phyloP scores from a whole-genome alignment of 37 sponge, comb jelly and placozoan genomes.

The Agelas oroides region DNA sequence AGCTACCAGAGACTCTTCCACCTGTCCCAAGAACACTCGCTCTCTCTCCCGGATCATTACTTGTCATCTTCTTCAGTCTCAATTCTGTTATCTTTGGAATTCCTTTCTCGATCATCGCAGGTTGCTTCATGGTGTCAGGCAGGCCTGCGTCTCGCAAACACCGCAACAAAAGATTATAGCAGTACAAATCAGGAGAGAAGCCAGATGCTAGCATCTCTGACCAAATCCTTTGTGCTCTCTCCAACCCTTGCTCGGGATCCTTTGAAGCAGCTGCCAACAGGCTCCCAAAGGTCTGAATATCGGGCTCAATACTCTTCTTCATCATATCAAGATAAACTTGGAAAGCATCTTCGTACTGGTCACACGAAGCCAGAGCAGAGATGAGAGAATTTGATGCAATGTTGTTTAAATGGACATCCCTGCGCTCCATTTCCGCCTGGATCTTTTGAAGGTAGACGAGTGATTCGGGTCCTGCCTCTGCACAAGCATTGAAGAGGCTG shows the following conservation, averaged over 20 bases:
- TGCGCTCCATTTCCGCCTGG: slow-evolving; percentile 63
- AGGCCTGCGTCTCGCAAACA: slow-evolving; percentile 61
- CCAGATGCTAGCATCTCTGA: slow-evolving; percentile 34
- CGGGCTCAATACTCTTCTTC: slow-evolving; percentile 25
- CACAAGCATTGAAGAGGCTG: slow-evolving; percentile 68
- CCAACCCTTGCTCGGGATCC: slow-evolving; percentile 43
- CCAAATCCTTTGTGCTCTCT: slow-evolving; percentile 45
- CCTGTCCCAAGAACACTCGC: no score
- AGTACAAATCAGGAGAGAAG: slow-evolving; percentile 36
- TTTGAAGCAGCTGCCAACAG: slow-evolving; percentile 49
- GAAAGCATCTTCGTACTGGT: slow-evolving; percentile 30
- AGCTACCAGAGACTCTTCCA: no score
- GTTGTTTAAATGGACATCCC: slow-evolving; percentile 52
- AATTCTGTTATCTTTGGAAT: no score
- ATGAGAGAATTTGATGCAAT: slow-evolving; percentile 64
- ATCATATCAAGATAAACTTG: slow-evolving; percentile 48
- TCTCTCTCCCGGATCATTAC: no score
- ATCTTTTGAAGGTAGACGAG: slow-evolving; percentile 32
- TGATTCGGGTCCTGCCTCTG: slow-evolving; percentile 43
- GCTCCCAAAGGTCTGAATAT: slow-evolving; percentile 48
- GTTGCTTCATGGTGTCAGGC: slow-evolving; percentile 16
- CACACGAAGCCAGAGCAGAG: slow-evolving; percentile 59
- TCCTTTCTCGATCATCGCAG: background rate
- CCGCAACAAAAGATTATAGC: slow-evolving; percentile 55
- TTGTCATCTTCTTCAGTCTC: no score